Percentiles rank a stretch among this genome's conserved stretches.
Conservation (phyloP, 2,113 vertebrate species). For the Apaloderma vittatum region DNA sequence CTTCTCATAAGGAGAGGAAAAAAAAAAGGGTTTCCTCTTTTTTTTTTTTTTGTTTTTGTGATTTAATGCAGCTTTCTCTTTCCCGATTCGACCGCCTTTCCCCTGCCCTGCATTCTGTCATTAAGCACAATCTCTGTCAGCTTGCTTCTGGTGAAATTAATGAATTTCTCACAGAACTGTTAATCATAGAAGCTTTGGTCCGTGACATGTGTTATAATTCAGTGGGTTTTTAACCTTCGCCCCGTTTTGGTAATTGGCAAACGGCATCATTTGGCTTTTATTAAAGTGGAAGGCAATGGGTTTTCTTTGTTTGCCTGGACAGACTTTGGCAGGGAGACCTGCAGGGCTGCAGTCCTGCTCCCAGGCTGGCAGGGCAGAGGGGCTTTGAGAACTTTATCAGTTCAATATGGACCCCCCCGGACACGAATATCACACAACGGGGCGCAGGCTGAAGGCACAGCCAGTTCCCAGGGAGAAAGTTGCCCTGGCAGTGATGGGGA, state of each 20-base stretch:
- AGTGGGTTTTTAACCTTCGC: constrained; percentile 71
- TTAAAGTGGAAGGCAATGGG: constrained; percentile 63
- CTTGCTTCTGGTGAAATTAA: constrained; percentile 69
- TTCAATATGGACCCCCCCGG: not conserved
- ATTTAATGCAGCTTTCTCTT: constrained; percentile 60
- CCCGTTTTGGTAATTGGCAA: constrained; percentile 75
- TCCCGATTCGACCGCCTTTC: not conserved
- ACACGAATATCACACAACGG: not conserved
- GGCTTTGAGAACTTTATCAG: not conserved
- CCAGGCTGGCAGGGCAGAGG: not conserved
- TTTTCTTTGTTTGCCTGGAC: constrained; percentile 55
- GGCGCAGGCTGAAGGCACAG: not conserved
- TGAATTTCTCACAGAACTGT: constrained; percentile 76
- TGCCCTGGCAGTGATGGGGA: not conserved
- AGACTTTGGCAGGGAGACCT: constrained; percentile 24
- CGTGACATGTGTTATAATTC: constrained; percentile 74
- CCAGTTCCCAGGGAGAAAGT: rapidly evolving
- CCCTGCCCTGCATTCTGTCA: constrained; percentile 63
- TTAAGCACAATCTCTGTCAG: constrained; percentile 69
- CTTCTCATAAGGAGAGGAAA: not conserved
- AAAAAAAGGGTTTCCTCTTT: not conserved
- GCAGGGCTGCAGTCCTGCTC: not conserved
- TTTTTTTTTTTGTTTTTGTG: not conserved
- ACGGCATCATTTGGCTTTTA: constrained; percentile 76
- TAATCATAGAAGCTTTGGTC: constrained; percentile 76